Conservation (phyloP, 2,888 invertebrate genomes). For the Athalia circularis region DNA sequence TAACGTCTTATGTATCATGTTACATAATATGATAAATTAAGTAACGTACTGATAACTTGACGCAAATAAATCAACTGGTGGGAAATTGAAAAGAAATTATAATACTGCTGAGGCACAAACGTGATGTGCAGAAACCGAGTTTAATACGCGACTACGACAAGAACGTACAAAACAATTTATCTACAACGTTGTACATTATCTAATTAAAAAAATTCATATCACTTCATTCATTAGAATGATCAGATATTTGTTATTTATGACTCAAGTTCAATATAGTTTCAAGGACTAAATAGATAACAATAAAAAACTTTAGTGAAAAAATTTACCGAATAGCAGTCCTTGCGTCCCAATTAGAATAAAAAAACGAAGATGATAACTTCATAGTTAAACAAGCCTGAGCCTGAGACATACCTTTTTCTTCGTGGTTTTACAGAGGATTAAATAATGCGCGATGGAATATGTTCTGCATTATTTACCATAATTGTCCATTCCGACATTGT, state of each 20-base stretch:
- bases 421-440: too few relatives aligned
- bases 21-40: conserved; percentile 3
- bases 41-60: conserved; percentile 10
- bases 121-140: background rate
- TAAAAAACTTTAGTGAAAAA: too few relatives aligned
- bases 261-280: background rate
- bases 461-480: too few relatives aligned
- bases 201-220: background rate
- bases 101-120: background rate
- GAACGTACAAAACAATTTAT: conserved; percentile 23
- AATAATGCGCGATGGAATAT: too few relatives aligned
- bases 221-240: background rate
- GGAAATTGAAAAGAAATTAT: background rate
- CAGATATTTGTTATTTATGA: conserved; percentile 1
- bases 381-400: too few relatives aligned
- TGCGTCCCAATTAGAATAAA: too few relatives aligned
- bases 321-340: too few relatives aligned
- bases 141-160: conserved; percentile 17
- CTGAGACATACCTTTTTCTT: too few relatives aligned
- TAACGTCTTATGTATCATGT: conserved; percentile 23
- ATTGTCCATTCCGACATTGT: background rate
- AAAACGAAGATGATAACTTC: too few relatives aligned
- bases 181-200: conserved; percentile 20
- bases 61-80: background rate
- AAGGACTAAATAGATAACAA: too few relatives aligned